Percentiles rank a stretch among this genome's conserved stretches.
Evolutionary conservation across 2,797 vertebrate genomes (phyloP).

Genomic region (Ambastaia sidthimunki): DNA sequence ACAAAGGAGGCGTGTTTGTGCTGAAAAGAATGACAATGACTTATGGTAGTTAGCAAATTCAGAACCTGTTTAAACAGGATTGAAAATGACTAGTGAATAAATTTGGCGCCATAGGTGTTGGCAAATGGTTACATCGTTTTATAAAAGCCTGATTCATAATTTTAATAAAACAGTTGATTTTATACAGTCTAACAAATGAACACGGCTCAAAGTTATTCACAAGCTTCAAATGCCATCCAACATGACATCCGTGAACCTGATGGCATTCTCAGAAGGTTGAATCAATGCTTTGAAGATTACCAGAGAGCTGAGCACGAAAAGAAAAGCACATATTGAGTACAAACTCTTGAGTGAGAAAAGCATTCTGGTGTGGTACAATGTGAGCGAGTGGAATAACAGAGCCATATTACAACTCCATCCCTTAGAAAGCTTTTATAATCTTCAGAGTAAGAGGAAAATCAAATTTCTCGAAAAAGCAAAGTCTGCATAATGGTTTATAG

Average conservation of each 20-base stretch:
- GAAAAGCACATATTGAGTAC: conserved; percentile 14
- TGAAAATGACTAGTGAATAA: background rate
- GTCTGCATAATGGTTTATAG: conserved; percentile 30
- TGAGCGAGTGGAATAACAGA: conserved; percentile 33
- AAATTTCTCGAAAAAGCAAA: conserved; percentile 41
- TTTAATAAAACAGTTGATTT: background rate
- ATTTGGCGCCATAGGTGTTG: background rate
- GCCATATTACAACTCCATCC: conserved; percentile 41
- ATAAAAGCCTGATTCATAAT: background rate
- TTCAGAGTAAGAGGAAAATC: conserved; percentile 46
- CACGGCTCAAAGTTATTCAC: conserved; percentile 33
- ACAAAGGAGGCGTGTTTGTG: background rate
- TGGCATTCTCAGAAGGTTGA: conserved; percentile 45
- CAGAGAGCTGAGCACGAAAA: conserved; percentile 30
- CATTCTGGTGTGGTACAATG: conserved; percentile 20
- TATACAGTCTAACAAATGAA: background rate
- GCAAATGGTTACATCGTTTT: background rate
- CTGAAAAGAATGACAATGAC: background rate
- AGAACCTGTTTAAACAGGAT: background rate
- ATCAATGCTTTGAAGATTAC: conserved; percentile 66
- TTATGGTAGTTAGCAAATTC: background rate
- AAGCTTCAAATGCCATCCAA: conserved; percentile 47
- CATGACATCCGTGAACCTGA: conserved; percentile 32
- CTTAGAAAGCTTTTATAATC: conserved; percentile 41
- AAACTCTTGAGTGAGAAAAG: background rate